Conservation (phyloP, 2,888 invertebrate genomes). For the Trichacis sp. region DNA sequence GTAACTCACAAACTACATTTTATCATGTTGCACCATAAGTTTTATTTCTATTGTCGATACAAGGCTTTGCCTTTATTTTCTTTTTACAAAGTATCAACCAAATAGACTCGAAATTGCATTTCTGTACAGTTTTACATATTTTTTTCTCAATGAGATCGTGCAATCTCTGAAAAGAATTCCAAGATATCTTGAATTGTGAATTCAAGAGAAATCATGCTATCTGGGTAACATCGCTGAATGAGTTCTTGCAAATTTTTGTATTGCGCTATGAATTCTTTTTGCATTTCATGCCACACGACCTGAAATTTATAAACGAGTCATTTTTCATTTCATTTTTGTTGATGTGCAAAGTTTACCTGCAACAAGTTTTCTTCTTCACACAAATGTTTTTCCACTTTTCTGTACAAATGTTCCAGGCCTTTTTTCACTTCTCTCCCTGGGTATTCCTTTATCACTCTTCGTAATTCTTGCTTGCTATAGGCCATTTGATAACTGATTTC, state of each 20-base stretch:
- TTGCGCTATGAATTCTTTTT: constrained; percentile 98
- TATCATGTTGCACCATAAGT: constrained; percentile 20
- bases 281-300: constrained; percentile 99
- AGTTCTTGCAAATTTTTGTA: constrained; percentile 93
- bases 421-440: constrained; percentile 93
- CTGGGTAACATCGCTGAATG: constrained; percentile 96
- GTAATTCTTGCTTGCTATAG: constrained; percentile 95
- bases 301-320: too few relatives aligned
- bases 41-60: constrained; percentile 14
- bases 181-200: constrained; percentile 96
- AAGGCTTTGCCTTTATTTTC: constrained; percentile 3
- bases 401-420: constrained; percentile 91
- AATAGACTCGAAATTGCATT: not conserved
- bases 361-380: constrained; percentile 93
- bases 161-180: constrained; percentile 97
- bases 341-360: too few relatives aligned
- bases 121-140: not conserved
- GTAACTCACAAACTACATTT: too few relatives aligned
- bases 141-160: constrained; percentile 85
- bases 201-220: constrained; percentile 92
- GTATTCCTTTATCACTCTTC: constrained; percentile 94
- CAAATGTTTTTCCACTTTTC: constrained; percentile 97
- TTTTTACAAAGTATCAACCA: not conserved
- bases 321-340: too few relatives aligned
- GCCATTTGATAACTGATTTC: constrained; percentile 98